A percentile compares a stretch with the other conserved stretches of the same genome.
phyloP scores from a whole-genome alignment of 2,888 invertebrate genomes.

The Caenorhabditis afra region DNA sequence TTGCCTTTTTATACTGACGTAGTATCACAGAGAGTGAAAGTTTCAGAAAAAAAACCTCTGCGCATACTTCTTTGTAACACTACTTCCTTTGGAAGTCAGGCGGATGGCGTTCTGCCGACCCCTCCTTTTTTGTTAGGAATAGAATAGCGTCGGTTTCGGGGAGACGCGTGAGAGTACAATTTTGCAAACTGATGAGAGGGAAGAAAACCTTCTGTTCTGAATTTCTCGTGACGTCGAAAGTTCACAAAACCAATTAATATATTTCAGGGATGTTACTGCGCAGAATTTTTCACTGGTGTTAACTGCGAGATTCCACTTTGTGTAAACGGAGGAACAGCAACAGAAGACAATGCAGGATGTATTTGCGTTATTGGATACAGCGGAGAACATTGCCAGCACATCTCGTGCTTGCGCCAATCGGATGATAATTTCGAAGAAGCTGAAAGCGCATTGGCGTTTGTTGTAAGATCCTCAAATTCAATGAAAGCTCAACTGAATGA shows the following conservation, averaged over 20 bases:
- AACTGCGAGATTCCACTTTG: conserved; percentile 68
- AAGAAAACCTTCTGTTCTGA: conserved; percentile 10
- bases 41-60: conserved; percentile 12
- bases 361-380: conserved; percentile 57
- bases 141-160: conserved; percentile 13
- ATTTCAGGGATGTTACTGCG: conserved; percentile 68
- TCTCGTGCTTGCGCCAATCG: conserved; percentile 50
- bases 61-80: conserved; percentile 6
- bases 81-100: conserved; percentile 10
- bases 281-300: conserved; percentile 66
- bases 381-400: conserved; percentile 66
- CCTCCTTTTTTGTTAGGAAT: not conserved
- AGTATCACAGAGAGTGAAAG: conserved; percentile 14
- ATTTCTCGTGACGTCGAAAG: conserved; percentile 12
- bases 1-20: conserved; percentile 8
- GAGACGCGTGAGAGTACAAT: conserved; percentile 6
- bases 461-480: conserved; percentile 63
- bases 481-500: conserved; percentile 60
- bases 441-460: conserved; percentile 67
- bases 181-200: not conserved
- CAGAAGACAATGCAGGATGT: conserved; percentile 51
- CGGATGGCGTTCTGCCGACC: conserved; percentile 1
- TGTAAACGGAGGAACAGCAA: conserved; percentile 63
- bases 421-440: conserved; percentile 61
- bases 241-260: not conserved